phyloP scores from a whole-genome alignment of 2,888 invertebrate species.

The Drosophila macrothrix region DNA sequence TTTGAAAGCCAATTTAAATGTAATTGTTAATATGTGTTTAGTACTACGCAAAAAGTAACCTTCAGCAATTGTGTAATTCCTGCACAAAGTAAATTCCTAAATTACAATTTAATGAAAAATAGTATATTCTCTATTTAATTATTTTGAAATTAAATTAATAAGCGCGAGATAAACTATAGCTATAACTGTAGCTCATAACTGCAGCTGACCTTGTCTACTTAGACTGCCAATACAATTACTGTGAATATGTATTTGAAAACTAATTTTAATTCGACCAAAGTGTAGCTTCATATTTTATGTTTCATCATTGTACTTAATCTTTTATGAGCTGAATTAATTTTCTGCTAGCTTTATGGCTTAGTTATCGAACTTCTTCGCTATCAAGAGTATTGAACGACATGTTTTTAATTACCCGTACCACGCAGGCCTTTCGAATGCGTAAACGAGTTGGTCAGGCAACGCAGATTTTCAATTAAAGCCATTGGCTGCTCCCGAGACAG shows the following conservation, averaged over 20 bases:
- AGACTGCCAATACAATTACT: background rate
- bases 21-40: background rate
- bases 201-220: background rate
- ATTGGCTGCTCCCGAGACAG: slow-evolving; percentile 26
- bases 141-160: too few species aligned
- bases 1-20: background rate
- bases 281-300: background rate
- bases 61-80: background rate
- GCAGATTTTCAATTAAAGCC: slow-evolving; percentile 77
- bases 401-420: slow-evolving; percentile 72
- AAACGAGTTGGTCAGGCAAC: slow-evolving; percentile 65
- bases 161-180: too few species aligned
- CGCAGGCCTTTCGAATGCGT: slow-evolving; percentile 76
- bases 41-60: background rate
- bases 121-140: too few species aligned
- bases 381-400: slow-evolving; percentile 65
- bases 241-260: background rate
- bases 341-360: slow-evolving; percentile 13
- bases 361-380: slow-evolving; percentile 22
- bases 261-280: background rate
- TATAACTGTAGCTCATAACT: too few species aligned
- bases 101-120: background rate
- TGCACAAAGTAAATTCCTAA: background rate
- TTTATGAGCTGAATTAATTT: background rate
- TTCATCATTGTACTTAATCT: background rate